A percentile compares a stretch with the other conserved stretches of the same genome.
phyloP scores from a whole-genome alignment of 2,797 vertebrate genomes.

The Cacajao melanocephalus region DNA sequence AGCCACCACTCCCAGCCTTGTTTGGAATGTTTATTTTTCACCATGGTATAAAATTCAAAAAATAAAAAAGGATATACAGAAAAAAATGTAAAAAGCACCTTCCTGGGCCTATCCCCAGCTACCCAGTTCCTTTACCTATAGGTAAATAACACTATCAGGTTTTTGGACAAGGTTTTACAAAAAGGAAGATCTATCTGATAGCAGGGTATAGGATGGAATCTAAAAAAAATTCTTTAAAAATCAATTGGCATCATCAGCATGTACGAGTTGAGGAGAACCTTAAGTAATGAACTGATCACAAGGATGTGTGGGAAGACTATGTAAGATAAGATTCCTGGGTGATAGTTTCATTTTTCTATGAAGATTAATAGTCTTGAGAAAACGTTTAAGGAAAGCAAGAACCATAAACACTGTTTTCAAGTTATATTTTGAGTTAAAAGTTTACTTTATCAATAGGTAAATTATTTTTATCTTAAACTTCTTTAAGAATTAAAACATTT shows the following conservation, averaged over 20 bases:
- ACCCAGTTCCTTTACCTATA: not conserved
- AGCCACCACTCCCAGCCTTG: too few relatives aligned
- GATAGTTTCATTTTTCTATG: not conserved
- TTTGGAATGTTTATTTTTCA: slow-evolving; percentile 20
- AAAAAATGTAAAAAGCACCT: not conserved
- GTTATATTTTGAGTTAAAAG: not conserved
- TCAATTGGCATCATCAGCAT: not conserved
- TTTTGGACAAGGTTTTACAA: not conserved
- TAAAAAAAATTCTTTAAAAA: not conserved
- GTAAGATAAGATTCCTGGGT: not conserved
- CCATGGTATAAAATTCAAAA: not conserved
- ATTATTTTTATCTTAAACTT: not conserved
- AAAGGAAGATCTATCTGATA: not conserved
- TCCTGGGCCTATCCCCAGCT: not conserved
- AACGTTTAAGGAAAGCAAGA: not conserved
- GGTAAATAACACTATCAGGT: not conserved
- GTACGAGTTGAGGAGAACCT: not conserved
- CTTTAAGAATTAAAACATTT: not conserved
- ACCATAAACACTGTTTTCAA: not conserved
- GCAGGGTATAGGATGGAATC: not conserved
- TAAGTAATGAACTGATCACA: not conserved
- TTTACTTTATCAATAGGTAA: not conserved
- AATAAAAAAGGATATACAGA: not conserved
- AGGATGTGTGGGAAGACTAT: not conserved
- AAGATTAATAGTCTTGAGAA: not conserved